Base-by-base conservation (phyloP, 2,888 invertebrate species). In the Eremobia ochroleuca region DNA sequence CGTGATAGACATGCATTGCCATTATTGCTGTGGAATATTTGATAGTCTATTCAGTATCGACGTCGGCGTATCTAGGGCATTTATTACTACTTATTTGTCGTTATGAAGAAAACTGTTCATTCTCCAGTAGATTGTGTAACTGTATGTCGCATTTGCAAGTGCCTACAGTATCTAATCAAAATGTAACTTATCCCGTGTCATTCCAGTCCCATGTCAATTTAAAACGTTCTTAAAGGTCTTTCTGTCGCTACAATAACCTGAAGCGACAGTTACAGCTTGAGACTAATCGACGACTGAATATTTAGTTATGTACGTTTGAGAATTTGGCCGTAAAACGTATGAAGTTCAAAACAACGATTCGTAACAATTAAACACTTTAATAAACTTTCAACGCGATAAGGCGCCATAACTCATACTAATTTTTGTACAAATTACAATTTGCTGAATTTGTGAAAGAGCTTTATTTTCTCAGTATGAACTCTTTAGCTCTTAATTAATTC, bases 401-500 rank as follows among this genome's bases (percentile, higher is more conserved):
- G 37, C 76, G 55, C 1, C 64, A 31, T 67, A 71, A 79, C 28
- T 84, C 77, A 65, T 76, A 70, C 66, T 31, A 58, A 37, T 76
- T 87, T 77, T 77, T 73, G 70, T 49, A 68, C 62, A 71, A 75
- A 81, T 79, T 76, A 80, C 69, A 46, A 62, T 65, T 59, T 59
- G 21, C 11, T 72, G 72, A 59, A 84, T 88, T 78, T 77, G 79
- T 84, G 84, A 75, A 65, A 75, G 65, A 61, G 76, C 61, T 82
- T 79, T 79, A 67, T 77, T 58, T 76, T 85, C 72, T 65, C 37
- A 74, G 67, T 74, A 71, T 71, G 46, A 79, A 77, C 75, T 85
- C 55, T 81, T 76, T 79, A 72, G 74, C 40, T 80, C 31, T 70
- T 87, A 81, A 87, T 88, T 85, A 80, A 82, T 87, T 85, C 75